Conservation (phyloP, 2,797 vertebrate species). For the Poeciliopsis paucimaculata region DNA sequence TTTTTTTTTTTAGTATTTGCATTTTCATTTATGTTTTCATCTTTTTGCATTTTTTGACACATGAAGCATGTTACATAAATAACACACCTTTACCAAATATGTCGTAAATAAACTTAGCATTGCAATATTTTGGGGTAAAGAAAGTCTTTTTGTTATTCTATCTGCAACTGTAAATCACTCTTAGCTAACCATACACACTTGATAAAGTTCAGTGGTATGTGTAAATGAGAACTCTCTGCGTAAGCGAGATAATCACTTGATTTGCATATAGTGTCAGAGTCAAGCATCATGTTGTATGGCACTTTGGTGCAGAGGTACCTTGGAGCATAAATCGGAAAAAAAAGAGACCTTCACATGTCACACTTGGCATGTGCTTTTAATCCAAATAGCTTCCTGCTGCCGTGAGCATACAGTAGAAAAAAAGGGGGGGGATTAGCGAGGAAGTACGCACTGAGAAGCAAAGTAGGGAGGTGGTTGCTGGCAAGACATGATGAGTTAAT, state of each 20-base stretch:
- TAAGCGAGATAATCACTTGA: conserved; percentile 39
- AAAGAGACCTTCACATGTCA: conserved; percentile 32
- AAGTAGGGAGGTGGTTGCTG: conserved; percentile 16
- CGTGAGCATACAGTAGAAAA: conserved; percentile 25
- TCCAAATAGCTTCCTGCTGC: conserved; percentile 49
- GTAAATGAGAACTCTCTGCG: conserved; percentile 3
- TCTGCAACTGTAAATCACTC: background rate
- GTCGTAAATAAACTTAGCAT: background rate
- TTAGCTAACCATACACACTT: background rate
- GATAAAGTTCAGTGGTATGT: conserved; percentile 8
- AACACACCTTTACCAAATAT: background rate
- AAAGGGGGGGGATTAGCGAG: conserved; percentile 29
- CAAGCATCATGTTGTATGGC: conserved; percentile 13
- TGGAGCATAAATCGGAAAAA: conserved; percentile 38
- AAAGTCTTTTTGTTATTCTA: background rate
- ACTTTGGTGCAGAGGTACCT: conserved; percentile 43
- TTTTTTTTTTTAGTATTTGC: too few species aligned
- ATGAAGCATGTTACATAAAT: too few species aligned
- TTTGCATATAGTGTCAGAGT: conserved; percentile 42
- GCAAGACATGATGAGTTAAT: conserved; percentile 58
- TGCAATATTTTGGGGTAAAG: background rate
- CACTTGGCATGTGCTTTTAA: conserved; percentile 49
- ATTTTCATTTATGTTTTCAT: too few species aligned
- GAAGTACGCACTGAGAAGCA: background rate
- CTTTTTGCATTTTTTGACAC: too few species aligned